Conservation (phyloP, 2,797 vertebrate species). For the Semaprochilodus insignis region DNA sequence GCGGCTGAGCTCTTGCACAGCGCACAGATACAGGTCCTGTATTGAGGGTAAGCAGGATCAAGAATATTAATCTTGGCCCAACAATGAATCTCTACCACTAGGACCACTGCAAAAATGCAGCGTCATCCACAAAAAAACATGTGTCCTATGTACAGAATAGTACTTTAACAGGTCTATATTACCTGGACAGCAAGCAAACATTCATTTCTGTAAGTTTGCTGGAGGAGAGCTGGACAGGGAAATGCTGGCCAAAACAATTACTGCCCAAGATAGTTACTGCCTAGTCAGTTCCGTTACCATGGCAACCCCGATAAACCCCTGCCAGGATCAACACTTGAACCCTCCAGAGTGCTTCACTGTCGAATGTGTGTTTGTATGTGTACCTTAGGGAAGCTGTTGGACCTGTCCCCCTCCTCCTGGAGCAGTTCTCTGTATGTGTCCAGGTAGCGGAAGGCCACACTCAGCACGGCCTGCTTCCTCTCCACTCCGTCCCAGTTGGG, state of each 20-base stretch:
- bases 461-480: constrained; percentile 90
- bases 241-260: constrained; percentile 16
- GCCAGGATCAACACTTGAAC: constrained; percentile 28
- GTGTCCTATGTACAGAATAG: too few species aligned
- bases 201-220: neutral
- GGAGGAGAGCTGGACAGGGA: neutral
- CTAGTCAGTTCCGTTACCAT: constrained; percentile 34
- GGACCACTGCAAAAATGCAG: too few species aligned
- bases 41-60: constrained; percentile 15
- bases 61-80: constrained; percentile 18
- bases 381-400: constrained; percentile 91
- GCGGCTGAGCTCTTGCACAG: constrained; percentile 88
- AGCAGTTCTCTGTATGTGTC: constrained; percentile 94
- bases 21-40: constrained; percentile 90
- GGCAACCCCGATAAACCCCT: constrained; percentile 27
- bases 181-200: neutral
- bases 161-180: neutral
- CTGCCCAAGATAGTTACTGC: neutral
- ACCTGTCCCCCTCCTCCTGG: constrained; percentile 90
- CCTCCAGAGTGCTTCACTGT: constrained; percentile 15
- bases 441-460: constrained; percentile 89
- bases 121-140: too few species aligned
- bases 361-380: constrained; percentile 38
- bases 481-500: constrained; percentile 65
- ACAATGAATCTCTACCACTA: too few species aligned